Evolutionary conservation across 1,140 invertebrate species (phyloP), one percentile per base, ranked within the genome.

Genomic region (Anoplophora glabripennis): DNA sequence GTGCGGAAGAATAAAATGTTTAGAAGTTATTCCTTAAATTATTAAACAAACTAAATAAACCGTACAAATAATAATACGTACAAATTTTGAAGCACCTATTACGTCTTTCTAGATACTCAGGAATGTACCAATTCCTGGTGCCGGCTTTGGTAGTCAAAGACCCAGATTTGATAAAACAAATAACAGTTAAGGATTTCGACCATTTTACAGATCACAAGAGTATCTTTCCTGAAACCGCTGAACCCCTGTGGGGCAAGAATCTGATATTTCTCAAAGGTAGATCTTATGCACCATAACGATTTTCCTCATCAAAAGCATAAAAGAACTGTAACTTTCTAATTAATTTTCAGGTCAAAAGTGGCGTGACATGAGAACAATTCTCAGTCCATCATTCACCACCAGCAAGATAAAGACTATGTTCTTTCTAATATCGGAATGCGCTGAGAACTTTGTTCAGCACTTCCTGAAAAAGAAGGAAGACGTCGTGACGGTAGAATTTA

Each of bases 71-170:
- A n/a, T n/a, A n/a, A n/a, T n/a, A n/a, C n/a, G n/a, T n/a, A n/a
- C n/a, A n/a, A n/a, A n/a, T n/a, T n/a, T n/a, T n/a, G n/a, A n/a
- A n/a, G n/a, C n/a, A n/a, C n/a, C n/a, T n/a, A n/a, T n/a, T n/a
- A n/a, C n/a, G n/a, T n/a, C n/a, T n/a, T n/a, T n/a, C n/a, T n/a
- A n/a, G n/a, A 12, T 58, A 63, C 49, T 56, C 34, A 49, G 61
- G 61, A 37, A 40, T 58, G 4, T 83, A 74, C 41, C 78, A 84
- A 53, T 76, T 84, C 12, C 17, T 73, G 0, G 74, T 68, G 1
- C 83, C 84, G 0, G 57, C 75, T 1, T 57, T 85, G 4, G 52
- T 86, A 10, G 61, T 87, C 0, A 77, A 78, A 42, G 83, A 86
- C 67, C 79, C 79, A 0, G 82, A 86, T 15, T 21, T 85, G 7